phyloP scores from a whole-genome alignment of 1,140 invertebrate species.

The Drosophila micromelanica region DNA sequence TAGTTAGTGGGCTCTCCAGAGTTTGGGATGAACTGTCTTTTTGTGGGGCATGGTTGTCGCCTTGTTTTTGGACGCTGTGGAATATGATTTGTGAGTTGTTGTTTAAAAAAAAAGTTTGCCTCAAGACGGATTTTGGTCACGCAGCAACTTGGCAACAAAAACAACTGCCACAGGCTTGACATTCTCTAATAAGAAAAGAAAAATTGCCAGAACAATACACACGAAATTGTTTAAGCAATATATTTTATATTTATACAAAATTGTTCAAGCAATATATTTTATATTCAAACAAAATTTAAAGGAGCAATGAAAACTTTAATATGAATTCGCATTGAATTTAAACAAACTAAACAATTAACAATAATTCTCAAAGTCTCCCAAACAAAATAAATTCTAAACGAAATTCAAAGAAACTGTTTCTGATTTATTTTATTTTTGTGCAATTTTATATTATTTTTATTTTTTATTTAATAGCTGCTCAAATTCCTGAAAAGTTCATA shows the following conservation, averaged over 20 bases:
- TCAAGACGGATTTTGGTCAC: constrained; percentile 49
- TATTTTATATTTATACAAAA: constrained; percentile 9
- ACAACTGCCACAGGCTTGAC: constrained; percentile 40
- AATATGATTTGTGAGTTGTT: constrained; percentile 73
- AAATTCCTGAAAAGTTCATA: no score
- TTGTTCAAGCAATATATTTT: constrained; percentile 15
- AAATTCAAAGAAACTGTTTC: no score
- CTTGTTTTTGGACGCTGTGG: constrained; percentile 47
- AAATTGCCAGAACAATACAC: constrained; percentile 43
- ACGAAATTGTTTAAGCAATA: constrained; percentile 10
- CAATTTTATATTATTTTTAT: no score
- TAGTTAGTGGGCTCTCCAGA: constrained; percentile 41
- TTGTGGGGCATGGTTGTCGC: constrained; percentile 26
- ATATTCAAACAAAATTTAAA: no score
- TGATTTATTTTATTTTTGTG: no score
- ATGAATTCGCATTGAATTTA: no score
- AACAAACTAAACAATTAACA: no score
- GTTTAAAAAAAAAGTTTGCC: constrained; percentile 57
- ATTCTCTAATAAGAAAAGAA: constrained; percentile 56
- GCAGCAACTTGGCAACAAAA: constrained; percentile 37
- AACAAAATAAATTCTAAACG: no score
- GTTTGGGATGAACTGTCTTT: background rate
- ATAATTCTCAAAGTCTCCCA: no score
- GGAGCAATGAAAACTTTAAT: no score
- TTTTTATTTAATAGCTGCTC: no score